Percentiles rank a stretch among this genome's conserved stretches.
Evolutionary conservation across 2,888 invertebrate genomes (phyloP).

Genomic region (Drosophila nr. perissopoda): DNA sequence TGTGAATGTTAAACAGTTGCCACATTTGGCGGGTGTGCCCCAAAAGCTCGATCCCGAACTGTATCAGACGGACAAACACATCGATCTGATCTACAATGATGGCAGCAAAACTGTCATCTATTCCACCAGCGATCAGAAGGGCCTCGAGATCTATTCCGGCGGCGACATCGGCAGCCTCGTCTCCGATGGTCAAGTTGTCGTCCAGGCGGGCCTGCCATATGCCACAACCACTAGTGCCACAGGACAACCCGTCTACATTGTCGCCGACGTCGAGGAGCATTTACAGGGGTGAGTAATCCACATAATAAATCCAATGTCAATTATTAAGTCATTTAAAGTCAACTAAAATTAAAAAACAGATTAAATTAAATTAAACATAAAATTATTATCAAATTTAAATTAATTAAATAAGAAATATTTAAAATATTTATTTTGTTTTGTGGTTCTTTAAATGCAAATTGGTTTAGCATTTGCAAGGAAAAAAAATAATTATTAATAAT

Average conservation of each 20-base stretch:
- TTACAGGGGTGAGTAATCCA: constrained; percentile 83
- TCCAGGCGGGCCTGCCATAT: constrained; percentile 85
- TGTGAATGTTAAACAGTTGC: constrained; percentile 83
- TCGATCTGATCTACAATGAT: constrained; percentile 93
- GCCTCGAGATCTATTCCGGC: constrained; percentile 88
- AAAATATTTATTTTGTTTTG: no score
- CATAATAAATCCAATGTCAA: not conserved
- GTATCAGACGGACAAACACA: constrained; percentile 86
- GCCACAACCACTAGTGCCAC: constrained; percentile 81
- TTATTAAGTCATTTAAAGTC: not conserved
- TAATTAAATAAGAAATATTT: not conserved
- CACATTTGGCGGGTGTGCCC: constrained; percentile 83
- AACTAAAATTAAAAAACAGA: not conserved
- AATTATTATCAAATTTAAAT: not conserved
- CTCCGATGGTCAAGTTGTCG: constrained; percentile 85
- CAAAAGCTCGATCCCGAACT: constrained; percentile 84
- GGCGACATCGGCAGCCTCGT: constrained; percentile 84
- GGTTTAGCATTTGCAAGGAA: no score
- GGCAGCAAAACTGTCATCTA: constrained; percentile 94
- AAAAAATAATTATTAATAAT: no score
- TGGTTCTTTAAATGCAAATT: not conserved
- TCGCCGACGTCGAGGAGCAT: constrained; percentile 84
- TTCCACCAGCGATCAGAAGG: constrained; percentile 91
- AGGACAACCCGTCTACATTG: constrained; percentile 85
- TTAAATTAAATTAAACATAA: not conserved